phyloP scores from a whole-genome alignment of 1,140 invertebrate genomes.

The Lepidurus arcticus region DNA sequence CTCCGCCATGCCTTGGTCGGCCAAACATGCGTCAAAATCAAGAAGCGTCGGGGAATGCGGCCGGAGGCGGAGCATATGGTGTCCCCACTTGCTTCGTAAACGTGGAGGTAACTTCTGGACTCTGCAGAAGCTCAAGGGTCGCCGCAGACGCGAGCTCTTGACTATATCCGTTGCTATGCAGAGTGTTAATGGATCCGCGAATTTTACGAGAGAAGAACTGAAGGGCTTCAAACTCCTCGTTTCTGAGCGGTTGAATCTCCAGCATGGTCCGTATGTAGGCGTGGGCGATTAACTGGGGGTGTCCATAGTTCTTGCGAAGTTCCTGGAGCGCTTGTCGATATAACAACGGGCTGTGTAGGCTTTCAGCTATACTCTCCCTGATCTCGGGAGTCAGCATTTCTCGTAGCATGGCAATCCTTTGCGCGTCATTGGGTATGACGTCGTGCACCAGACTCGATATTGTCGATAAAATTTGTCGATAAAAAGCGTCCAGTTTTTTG shows the following conservation, averaged over 20 bases:
- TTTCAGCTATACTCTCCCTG: too few relatives aligned
- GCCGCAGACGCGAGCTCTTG: background rate
- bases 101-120: conserved; percentile 13
- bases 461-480: too few relatives aligned
- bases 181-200: background rate
- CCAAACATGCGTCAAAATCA: conserved; percentile 24
- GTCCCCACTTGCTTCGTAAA: conserved; percentile 23
- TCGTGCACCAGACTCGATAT: too few relatives aligned
- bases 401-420: too few relatives aligned
- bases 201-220: background rate
- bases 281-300: too few relatives aligned
- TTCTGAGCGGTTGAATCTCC: background rate
- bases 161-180: background rate
- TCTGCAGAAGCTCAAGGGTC: background rate
- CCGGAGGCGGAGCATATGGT: background rate
- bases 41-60: background rate
- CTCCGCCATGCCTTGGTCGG: conserved; percentile 1
- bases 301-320: too few relatives aligned
- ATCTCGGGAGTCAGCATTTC: too few relatives aligned
- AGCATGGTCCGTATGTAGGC: background rate
- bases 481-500: too few relatives aligned
- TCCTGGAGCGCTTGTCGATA: too few relatives aligned
- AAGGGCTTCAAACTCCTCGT: background rate
- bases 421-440: too few relatives aligned
- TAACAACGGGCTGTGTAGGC: too few relatives aligned